Evolutionary conservation across 2,113 vertebrate genomes (phyloP).

Genomic region (Tenrec ecaudatus): DNA sequence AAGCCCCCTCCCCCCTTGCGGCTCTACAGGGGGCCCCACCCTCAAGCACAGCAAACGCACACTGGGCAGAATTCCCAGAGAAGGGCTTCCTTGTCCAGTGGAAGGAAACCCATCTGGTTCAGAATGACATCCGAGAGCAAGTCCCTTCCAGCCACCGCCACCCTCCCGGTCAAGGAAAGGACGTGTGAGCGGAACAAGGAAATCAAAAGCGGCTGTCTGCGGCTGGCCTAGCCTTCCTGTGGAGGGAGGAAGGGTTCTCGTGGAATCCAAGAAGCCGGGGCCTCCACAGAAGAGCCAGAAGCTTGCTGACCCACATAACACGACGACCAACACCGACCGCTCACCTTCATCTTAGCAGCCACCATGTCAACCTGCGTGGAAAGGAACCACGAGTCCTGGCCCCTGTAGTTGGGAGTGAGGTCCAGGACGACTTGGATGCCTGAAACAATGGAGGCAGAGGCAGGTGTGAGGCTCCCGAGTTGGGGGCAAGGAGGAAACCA

Average conservation of each 20-base stretch:
- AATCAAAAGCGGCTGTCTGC: not conserved
- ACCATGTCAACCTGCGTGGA: not conserved
- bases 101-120: slow-evolving; percentile 53
- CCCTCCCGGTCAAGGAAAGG: slow-evolving; percentile 20
- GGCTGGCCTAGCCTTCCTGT: not conserved
- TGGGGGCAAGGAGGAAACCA: not conserved
- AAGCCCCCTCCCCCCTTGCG: slow-evolving; percentile 12
- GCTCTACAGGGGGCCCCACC: slow-evolving; percentile 47
- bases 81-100: slow-evolving; percentile 63
- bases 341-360: slow-evolving; percentile 77
- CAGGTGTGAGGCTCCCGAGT: not conserved
- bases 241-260: not conserved
- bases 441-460: slow-evolving; percentile 58
- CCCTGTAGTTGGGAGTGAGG: slow-evolving; percentile 90
- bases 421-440: slow-evolving; percentile 92
- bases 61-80: slow-evolving; percentile 55
- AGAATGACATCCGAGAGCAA: slow-evolving; percentile 37
- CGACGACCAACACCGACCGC: not conserved
- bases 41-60: slow-evolving; percentile 60
- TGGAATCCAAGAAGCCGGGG: not conserved
- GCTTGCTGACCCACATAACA: not conserved
- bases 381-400: slow-evolving; percentile 85
- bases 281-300: not conserved
- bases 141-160: slow-evolving; percentile 22
- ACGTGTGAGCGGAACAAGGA: slow-evolving; percentile 25